Base-by-base conservation (phyloP, 2,888 invertebrate species). In the Xestia sexstrigata region DNA sequence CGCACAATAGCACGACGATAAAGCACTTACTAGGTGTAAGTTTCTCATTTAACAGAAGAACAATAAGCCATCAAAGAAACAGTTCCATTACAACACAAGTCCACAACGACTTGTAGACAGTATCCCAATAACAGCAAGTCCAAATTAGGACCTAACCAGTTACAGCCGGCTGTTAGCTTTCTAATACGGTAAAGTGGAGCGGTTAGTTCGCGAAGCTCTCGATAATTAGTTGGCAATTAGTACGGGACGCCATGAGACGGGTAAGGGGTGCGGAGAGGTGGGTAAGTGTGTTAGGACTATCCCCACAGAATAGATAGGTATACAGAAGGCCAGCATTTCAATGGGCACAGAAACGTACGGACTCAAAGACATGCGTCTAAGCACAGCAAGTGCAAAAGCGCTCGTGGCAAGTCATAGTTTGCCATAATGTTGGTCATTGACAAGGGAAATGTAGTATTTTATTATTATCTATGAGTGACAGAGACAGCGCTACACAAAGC, bases 211-310 rank as follows among this genome's bases (percentile, higher is more conserved):
- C 76, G 62, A 7, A 79, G 77, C 80, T 78, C 76, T 65, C 74
- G 63, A 83, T 85, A 88, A 86, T 88, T 88, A 88, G 77, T 85
- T 72, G 72, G 83, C 85, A 88, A 88, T 86, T 88, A 85, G 82
- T 78, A 49, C 69, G 39, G 62, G 76, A 20, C 35, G 81, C 69
- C 67, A 70, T 79, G 66, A 76, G 58, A 74, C 42, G 78, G 55
- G 67, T 11, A 49, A 52, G 55, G n/a, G 63, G 60, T 11, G 69
- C 39, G 45, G 60, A n/a, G 60, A 15, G 62, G 23, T 11, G 17
- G 67, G 58, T 82, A 80, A 80, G 55, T 76, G 74, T 70, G 73
- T 86, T 82, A 72, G 52, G n/a, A 65, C 58, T 70, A 20, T 68
- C 55, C 1, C 26, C 66, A 67, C 15, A 47, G 26, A 60, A 62